Conservation (phyloP, 1,140 invertebrate species). For the Myzus persicae region DNA sequence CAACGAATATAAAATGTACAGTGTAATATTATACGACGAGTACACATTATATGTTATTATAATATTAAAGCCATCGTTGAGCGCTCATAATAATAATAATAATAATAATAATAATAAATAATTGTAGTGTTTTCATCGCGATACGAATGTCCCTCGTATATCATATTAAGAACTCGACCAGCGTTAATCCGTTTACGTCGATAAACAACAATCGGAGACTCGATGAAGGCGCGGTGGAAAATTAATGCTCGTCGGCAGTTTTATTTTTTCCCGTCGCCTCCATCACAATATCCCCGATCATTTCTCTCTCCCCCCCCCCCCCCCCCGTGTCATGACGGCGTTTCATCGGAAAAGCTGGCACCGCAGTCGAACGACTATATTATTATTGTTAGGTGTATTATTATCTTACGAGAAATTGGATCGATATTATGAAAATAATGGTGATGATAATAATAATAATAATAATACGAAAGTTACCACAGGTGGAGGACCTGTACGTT, state of each 20-base stretch:
- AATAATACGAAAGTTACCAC: not conserved
- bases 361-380: not conserved
- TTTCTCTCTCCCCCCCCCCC: no score
- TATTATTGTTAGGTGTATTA: not conserved
- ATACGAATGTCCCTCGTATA: not conserved
- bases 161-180: not conserved
- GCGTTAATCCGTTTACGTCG: not conserved
- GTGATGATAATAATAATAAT: no score
- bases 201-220: not conserved
- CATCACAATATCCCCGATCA: not conserved
- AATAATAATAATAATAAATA: not conserved
- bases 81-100: not conserved
- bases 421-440: not conserved
- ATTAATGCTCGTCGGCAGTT: not conserved
- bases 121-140: not conserved
- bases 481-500: not conserved
- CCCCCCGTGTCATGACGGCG: no score
- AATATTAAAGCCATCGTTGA: not conserved
- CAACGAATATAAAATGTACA: not conserved
- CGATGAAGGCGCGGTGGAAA: not conserved
- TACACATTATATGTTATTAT: conserved; percentile 30
- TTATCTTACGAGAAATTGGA: not conserved
- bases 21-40: no score
- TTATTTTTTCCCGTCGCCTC: not conserved
- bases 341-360: not conserved